A percentile compares a stretch with the other conserved stretches of the same genome.
These are phyloP conservation scores for Ameiurus melas DNA, from an alignment of 2,113 vertebrate genomes.

Conservation along the genomic window DNA sequence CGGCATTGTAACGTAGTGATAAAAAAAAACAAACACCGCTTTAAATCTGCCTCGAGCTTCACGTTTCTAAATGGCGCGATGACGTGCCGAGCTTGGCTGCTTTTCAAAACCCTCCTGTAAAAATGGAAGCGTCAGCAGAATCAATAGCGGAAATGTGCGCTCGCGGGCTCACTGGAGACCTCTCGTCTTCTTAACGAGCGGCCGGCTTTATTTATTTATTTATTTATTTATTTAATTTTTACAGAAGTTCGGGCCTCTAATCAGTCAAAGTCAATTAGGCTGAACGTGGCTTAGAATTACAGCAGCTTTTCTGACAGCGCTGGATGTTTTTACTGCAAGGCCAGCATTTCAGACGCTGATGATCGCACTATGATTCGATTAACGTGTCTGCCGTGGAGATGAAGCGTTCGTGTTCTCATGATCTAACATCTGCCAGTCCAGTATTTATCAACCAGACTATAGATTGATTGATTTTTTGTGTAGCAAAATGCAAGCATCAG, in stretches of 20 bases:
- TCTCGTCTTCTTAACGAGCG: constrained; percentile 34
- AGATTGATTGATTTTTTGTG: not conserved
- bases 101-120: not conserved
- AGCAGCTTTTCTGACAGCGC: constrained; percentile 22
- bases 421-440: not conserved
- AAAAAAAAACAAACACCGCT: not conserved
- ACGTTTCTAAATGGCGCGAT: not conserved
- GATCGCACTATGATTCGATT: constrained; percentile 31
- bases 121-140: constrained; percentile 36
- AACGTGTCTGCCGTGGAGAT: constrained; percentile 17
- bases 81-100: not conserved
- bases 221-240: constrained; percentile 5
- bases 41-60: not conserved
- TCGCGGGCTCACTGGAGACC: constrained; percentile 27
- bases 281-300: constrained; percentile 3
- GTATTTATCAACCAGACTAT: not conserved
- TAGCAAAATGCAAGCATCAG: not conserved
- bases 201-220: not conserved
- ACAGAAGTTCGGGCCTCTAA: constrained; percentile 31
- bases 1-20: not conserved
- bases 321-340: constrained; percentile 26
- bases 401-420: not conserved
- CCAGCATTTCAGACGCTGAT: constrained; percentile 33
- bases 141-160: constrained; percentile 46
- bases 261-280: constrained; percentile 42